Evolutionary conservation across 2,888 invertebrate genomes (phyloP), one percentile per base, ranked within the genome.

Genomic region (Heteromurus nitidus): DNA sequence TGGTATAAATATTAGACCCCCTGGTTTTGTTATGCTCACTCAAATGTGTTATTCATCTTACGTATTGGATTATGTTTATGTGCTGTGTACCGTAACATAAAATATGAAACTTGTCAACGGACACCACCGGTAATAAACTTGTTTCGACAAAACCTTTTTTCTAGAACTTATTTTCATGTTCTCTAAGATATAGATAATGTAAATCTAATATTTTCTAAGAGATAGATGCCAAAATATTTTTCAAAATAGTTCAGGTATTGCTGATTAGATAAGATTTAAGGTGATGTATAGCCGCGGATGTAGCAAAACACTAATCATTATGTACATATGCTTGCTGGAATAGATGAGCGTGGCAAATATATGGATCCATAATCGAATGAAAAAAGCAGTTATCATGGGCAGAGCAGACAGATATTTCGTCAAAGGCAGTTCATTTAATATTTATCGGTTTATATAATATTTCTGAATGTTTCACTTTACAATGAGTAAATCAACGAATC

Each of bases 391-490:
- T n/a, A n/a, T n/a, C n/a, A n/a, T n/a, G n/a, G n/a, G n/a, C n/a
- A 20, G 16, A 58, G 65, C 11, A 42, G 42, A 36, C 42, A 42
- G 31, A 9, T 58, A 31, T 24, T 53, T 70, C 62, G 73, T 73
- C 73, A 60, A 73, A 73, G 73, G 73, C 73, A 73, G 73, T 62
- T 73, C 62, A n/a, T 62, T 58, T 47, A 44, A 73, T 62, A 60
- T 73, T 28, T 69, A 67, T 53, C 31, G 31, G 55, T 68, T 70
- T 72, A 60, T 22, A 58, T 72, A 72, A 60, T 72, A 60, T 60
- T 24, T 72, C 47, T 73, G 73, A 73, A 73, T 62, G 73, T 73
- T 73, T n/a, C n/a, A n/a, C n/a, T n/a, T 36, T 73, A 73, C 73
- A 73, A 73, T 73, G 73, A 73, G 73, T 73, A 73, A 60, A 73